Conservation (phyloP, 2,888 invertebrate genomes). For the Malacosoma neustria region DNA sequence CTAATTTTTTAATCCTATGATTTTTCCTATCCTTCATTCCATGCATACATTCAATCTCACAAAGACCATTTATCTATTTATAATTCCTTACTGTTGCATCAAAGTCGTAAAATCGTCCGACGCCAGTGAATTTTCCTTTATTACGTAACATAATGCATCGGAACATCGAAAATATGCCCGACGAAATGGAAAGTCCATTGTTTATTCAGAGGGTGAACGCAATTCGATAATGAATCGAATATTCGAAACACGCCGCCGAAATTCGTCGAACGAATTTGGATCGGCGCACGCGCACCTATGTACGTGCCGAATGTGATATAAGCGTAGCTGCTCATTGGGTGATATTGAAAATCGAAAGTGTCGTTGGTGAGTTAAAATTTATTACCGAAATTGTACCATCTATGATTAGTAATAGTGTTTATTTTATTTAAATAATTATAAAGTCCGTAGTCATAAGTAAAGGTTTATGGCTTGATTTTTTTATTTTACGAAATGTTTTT, state of each 20-base stretch:
- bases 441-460: too few species aligned
- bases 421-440: too few species aligned
- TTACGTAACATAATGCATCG: slow-evolving; percentile 30
- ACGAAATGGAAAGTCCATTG: slow-evolving; percentile 55
- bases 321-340: slow-evolving; percentile 14
- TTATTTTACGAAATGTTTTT: too few species aligned
- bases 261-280: slow-evolving; percentile 21
- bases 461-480: too few species aligned
- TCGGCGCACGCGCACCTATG: slow-evolving; percentile 6
- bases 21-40: too few species aligned
- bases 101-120: neutral
- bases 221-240: slow-evolving; percentile 24
- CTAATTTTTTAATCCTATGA: too few species aligned
- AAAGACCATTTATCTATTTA: neutral
- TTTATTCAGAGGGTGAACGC: slow-evolving; percentile 22
- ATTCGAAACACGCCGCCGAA: slow-evolving; percentile 34
- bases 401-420: too few species aligned
- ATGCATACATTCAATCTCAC: too few species aligned
- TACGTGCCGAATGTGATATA: slow-evolving; percentile 8
- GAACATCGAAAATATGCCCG: slow-evolving; percentile 30
- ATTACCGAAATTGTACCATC: too few species aligned
- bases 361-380: slow-evolving; percentile 32
- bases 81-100: neutral
- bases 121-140: slow-evolving; percentile 5
- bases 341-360: slow-evolving; percentile 43